phyloP scores from a whole-genome alignment of 2,113 vertebrate species.

The Hyperoodon ampullatus region DNA sequence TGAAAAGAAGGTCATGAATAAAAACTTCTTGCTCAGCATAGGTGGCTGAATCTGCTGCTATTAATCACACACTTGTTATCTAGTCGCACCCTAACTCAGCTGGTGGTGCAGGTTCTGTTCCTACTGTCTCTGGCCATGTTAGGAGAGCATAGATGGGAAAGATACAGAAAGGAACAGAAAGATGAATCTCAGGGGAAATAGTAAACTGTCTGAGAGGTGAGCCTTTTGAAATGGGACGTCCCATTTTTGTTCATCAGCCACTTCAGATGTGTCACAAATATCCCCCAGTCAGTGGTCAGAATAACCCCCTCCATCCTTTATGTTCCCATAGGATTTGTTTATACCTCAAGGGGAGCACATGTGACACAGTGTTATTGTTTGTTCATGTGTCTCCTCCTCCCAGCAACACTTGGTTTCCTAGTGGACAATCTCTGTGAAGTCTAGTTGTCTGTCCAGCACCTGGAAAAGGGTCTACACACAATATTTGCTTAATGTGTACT shows the following conservation, averaged over 20 bases:
- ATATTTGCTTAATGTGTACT: neutral
- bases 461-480: neutral
- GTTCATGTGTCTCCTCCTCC: neutral
- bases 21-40: neutral
- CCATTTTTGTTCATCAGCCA: neutral
- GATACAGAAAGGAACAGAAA: neutral
- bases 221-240: neutral
- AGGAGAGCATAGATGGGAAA: neutral
- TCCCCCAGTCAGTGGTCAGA: no score
- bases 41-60: rapidly evolving
- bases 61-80: neutral
- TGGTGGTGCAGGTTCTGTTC: neutral
- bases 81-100: neutral
- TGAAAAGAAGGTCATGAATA: neutral
- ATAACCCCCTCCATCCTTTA: neutral
- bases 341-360: neutral
- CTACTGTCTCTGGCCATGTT: neutral
- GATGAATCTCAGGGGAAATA: neutral
- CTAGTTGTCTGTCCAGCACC: neutral
- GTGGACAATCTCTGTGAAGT: neutral
- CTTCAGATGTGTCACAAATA: neutral
- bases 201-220: neutral
- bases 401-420: neutral
- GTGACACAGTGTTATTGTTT: neutral
- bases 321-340: neutral